A percentile compares a stretch with the other conserved stretches of the same genome.
Evolutionary conservation across 23 tunicate genomes (phyloP).

Genomic region (Ascidia mentula): DNA sequence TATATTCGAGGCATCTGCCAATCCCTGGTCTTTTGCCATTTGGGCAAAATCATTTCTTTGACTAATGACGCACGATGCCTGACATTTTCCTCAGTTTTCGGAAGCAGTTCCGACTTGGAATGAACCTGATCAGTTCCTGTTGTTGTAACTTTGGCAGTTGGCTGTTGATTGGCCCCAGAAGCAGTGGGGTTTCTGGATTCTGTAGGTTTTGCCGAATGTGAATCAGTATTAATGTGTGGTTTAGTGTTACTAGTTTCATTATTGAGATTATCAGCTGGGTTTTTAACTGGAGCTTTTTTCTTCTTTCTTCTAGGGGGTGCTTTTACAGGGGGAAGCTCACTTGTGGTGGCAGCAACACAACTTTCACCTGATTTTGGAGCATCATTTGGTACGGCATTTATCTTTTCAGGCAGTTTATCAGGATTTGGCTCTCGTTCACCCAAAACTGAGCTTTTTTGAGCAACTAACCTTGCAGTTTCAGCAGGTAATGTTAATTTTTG

Average conservation of each 20-base stretch:
- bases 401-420: neutral
- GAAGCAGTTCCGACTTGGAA: neutral
- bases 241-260: neutral
- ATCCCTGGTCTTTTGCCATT: slow-evolving; percentile 24
- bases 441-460: no score
- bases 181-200: neutral
- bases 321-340: slow-evolving; percentile 12
- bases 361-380: neutral
- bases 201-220: neutral
- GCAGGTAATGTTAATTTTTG: no score
- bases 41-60: slow-evolving; percentile 26
- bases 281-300: slow-evolving; percentile 5
- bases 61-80: slow-evolving; percentile 10
- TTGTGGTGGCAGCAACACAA: neutral
- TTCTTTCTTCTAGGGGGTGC: slow-evolving; percentile 64
- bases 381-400: neutral
- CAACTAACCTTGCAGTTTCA: no score
- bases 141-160: neutral
- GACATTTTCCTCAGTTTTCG: neutral
- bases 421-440: neutral
- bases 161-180: neutral
- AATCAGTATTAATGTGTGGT: neutral
- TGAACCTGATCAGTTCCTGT: no score
- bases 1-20: slow-evolving; percentile 63
- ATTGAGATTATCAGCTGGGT: neutral